These are phyloP conservation scores for Girardinichthys multiradiatus DNA, from an alignment of 2,113 vertebrate genomes.

Conservation along the genomic window DNA sequence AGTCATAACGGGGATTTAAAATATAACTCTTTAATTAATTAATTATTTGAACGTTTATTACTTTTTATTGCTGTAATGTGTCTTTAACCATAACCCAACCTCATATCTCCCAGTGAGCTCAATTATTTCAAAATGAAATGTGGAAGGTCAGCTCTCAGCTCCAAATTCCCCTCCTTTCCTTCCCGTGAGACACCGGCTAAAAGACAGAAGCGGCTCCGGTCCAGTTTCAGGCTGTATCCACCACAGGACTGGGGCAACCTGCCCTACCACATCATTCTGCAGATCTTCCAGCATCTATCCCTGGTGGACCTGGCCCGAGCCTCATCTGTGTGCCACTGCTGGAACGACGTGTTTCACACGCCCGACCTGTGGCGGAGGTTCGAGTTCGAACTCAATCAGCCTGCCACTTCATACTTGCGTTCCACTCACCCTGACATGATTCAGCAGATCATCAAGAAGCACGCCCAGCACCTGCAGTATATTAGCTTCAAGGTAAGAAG, in stretches of 20 bases:
- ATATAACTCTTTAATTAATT: no score
- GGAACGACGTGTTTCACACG: slow-evolving; percentile 91
- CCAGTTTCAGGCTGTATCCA: slow-evolving; percentile 2
- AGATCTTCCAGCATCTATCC: slow-evolving; percentile 87
- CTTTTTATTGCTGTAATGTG: no score
- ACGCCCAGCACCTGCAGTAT: slow-evolving; percentile 88
- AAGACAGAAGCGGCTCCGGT: slow-evolving; percentile 70
- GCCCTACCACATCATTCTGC: slow-evolving; percentile 83
- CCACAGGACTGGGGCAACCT: slow-evolving; percentile 85
- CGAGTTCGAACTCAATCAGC: slow-evolving; percentile 92
- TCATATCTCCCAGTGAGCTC: slow-evolving; percentile 4
- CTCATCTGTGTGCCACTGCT: slow-evolving; percentile 87
- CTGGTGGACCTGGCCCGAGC: slow-evolving; percentile 86
- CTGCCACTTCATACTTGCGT: slow-evolving; percentile 89
- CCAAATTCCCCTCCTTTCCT: slow-evolving; percentile 71
- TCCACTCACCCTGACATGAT: slow-evolving; percentile 92
- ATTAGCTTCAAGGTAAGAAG: slow-evolving; percentile 89
- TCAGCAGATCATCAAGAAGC: slow-evolving; percentile 92
- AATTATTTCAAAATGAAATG: slow-evolving; percentile 83
- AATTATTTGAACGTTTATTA: no score
- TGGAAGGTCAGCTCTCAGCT: slow-evolving; percentile 65
- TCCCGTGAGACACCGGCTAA: slow-evolving; percentile 70
- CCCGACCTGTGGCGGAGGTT: slow-evolving; percentile 92
- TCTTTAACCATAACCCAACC: neutral
- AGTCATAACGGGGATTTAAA: no score